These are phyloP conservation scores for Brachionus manjavacas DNA, from an alignment of 1,140 invertebrate genomes.

Conservation along the genomic window DNA sequence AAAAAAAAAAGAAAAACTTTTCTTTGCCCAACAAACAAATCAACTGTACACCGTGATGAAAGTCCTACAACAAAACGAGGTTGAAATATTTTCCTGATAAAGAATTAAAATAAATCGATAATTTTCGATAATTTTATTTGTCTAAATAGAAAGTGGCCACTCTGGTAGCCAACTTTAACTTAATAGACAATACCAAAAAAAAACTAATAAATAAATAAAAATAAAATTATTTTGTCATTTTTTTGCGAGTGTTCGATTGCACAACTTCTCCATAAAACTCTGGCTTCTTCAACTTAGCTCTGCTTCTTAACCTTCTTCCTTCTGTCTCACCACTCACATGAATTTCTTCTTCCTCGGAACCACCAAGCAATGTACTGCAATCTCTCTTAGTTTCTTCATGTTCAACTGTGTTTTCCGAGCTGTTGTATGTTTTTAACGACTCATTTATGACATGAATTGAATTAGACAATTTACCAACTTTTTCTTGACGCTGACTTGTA, in stretches of 20 bases:
- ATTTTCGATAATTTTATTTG: too few species aligned
- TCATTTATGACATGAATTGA: not conserved
- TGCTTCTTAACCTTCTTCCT: not conserved
- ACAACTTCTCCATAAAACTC: not conserved
- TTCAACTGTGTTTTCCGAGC: not conserved
- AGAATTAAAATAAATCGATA: too few species aligned
- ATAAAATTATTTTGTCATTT: not conserved
- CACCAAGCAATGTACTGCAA: not conserved
- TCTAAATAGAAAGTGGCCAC: too few species aligned
- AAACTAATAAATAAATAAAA: too few species aligned
- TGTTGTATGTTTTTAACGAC: not conserved
- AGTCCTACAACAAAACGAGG: too few species aligned
- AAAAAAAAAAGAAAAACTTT: too few species aligned
- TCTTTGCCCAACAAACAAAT: too few species aligned
- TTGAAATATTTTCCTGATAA: too few species aligned
- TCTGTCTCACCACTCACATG: not conserved
- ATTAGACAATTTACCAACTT: not conserved
- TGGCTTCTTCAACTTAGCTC: not conserved
- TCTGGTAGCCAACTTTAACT: too few species aligned
- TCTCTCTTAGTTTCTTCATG: not conserved
- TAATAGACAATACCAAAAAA: too few species aligned
- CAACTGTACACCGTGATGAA: too few species aligned
- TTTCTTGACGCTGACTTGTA: not conserved
- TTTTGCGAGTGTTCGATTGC: not conserved
- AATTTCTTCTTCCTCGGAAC: not conserved